phyloP scores from a whole-genome alignment of 2,797 vertebrate species.

The Oophaga sylvatica region DNA sequence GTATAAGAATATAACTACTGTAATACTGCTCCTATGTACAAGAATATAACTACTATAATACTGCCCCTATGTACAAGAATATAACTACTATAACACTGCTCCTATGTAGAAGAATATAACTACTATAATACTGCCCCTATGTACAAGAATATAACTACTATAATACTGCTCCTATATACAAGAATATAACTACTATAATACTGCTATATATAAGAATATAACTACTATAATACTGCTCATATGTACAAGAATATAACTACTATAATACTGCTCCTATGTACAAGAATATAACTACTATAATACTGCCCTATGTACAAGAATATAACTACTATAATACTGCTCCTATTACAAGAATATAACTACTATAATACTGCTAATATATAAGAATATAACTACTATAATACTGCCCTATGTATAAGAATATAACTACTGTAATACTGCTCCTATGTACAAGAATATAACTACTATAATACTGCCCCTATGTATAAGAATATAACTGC shows the following conservation, averaged over 20 bases:
- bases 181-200: slow-evolving; percentile 17
- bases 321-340: slow-evolving; percentile 20
- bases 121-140: slow-evolving; percentile 10
- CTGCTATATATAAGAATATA: neutral
- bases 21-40: slow-evolving; percentile 12
- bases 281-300: slow-evolving; percentile 2
- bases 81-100: slow-evolving; percentile 12
- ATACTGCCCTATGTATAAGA: neutral
- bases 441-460: too few relatives aligned
- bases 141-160: slow-evolving; percentile 14
- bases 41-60: slow-evolving; percentile 17
- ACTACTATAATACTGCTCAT: neutral
- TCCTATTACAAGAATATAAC: too few relatives aligned
- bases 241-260: neutral
- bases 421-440: slow-evolving; percentile 15
- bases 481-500: too few relatives aligned
- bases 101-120: slow-evolving; percentile 9
- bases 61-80: slow-evolving; percentile 5
- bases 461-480: too few relatives aligned
- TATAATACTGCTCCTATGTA: neutral
- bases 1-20: slow-evolving; percentile 9
- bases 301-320: slow-evolving; percentile 2
- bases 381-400: slow-evolving; percentile 16
- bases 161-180: slow-evolving; percentile 10
- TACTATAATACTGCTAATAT: too few relatives aligned